These are phyloP conservation scores for Forbesichthys agassizii DNA, from an alignment of 2,113 vertebrate species.

Conservation along the genomic window DNA sequence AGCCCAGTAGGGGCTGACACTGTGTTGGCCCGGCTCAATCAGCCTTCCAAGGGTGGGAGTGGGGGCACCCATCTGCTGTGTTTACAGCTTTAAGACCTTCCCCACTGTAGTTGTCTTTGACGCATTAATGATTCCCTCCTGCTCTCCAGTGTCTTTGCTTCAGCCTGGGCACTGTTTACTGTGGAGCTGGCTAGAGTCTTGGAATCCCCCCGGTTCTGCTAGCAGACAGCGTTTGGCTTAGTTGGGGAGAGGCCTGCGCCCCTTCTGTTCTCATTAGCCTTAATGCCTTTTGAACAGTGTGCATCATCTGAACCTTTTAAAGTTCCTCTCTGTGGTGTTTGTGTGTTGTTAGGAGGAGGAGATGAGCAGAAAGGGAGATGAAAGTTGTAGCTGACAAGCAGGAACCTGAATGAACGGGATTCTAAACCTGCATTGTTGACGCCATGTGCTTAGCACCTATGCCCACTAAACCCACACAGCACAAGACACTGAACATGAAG, in stretches of 20 bases:
- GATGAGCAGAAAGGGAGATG: background rate
- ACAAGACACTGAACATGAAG: too few species aligned
- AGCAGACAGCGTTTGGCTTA: slow-evolving; percentile 34
- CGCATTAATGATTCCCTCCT: slow-evolving; percentile 60
- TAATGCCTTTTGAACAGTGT: slow-evolving; percentile 18
- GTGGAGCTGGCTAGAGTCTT: slow-evolving; percentile 51
- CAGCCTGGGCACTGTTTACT: slow-evolving; percentile 46
- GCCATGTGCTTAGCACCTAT: too few species aligned
- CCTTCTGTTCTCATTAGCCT: slow-evolving; percentile 22
- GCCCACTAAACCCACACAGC: too few species aligned
- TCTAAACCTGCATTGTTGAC: slow-evolving; percentile 1
- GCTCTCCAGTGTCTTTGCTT: slow-evolving; percentile 47
- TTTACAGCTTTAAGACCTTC: slow-evolving; percentile 46
- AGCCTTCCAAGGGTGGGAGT: slow-evolving; percentile 41
- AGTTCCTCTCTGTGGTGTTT: slow-evolving; percentile 17
- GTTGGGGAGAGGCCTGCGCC: slow-evolving; percentile 37
- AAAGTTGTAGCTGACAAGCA: background rate
- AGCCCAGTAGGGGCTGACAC: slow-evolving; percentile 51
- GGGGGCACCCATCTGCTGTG: slow-evolving; percentile 49
- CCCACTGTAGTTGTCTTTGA: slow-evolving; percentile 51
- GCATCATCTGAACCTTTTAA: slow-evolving; percentile 25
- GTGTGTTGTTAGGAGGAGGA: background rate
- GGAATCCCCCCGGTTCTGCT: slow-evolving; percentile 57
- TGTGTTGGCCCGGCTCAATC: slow-evolving; percentile 49
- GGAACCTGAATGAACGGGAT: slow-evolving; percentile 3